Conservation (phyloP, 2,113 vertebrate genomes). For the Lepisosteus oculatus region DNA sequence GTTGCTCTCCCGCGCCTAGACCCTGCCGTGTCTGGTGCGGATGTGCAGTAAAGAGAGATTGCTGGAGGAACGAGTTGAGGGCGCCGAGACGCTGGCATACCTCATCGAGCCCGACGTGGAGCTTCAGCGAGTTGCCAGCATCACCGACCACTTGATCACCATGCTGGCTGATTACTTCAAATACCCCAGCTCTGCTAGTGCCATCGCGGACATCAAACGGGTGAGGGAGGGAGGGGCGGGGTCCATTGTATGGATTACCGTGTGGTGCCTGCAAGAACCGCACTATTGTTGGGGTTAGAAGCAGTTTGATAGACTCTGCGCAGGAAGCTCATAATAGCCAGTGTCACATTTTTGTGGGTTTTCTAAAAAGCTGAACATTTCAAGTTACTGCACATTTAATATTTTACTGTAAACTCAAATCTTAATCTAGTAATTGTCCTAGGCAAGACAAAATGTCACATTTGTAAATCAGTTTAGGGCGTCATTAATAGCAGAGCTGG, state of each 20-base stretch:
- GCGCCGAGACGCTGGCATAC: constrained; percentile 93
- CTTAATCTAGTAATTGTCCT: too few relatives aligned
- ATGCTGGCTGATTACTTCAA: constrained; percentile 99
- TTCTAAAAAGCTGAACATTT: too few relatives aligned
- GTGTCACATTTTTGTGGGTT: too few relatives aligned
- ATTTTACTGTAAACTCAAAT: too few relatives aligned
- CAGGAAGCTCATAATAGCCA: too few relatives aligned
- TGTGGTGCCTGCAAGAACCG: too few relatives aligned
- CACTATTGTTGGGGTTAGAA: too few relatives aligned
- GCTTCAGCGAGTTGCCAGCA: constrained; percentile 93
- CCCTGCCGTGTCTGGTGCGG: constrained; percentile 91
- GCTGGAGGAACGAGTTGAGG: constrained; percentile 92
- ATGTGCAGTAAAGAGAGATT: constrained; percentile 97
- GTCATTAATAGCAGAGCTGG: too few relatives aligned
- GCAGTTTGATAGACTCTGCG: too few relatives aligned
- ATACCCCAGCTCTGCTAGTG: constrained; percentile 96
- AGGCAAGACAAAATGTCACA: too few relatives aligned
- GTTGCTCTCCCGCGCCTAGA: constrained; percentile 59
- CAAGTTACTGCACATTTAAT: too few relatives aligned
- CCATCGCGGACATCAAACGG: constrained; percentile 98
- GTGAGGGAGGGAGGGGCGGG: constrained; percentile 55
- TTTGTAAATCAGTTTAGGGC: too few relatives aligned
- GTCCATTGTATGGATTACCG: not conserved
- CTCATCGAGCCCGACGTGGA: constrained; percentile 95
- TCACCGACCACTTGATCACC: constrained; percentile 91